phyloP scores from a whole-genome alignment of 1,140 invertebrate species.

The Drosophila sproati region DNA sequence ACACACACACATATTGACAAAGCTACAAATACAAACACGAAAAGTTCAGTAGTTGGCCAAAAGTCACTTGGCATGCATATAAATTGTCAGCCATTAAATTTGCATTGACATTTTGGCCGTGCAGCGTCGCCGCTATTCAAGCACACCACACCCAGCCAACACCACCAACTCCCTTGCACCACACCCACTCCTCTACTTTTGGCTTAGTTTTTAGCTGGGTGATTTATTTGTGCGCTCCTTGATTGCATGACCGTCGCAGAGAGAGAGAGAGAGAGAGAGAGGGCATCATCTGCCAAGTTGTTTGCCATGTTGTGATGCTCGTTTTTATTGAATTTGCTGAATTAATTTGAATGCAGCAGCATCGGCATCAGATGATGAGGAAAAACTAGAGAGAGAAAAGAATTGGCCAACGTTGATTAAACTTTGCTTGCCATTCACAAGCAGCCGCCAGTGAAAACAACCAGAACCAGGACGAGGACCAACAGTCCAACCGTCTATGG shows the following conservation, averaged over 20 bases:
- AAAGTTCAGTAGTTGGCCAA: conserved; percentile 81
- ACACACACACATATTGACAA: conserved; percentile 16
- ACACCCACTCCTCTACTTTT: conserved; percentile 6
- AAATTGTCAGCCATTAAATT: conserved; percentile 82
- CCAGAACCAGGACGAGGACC: too few relatives aligned
- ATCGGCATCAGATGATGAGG: conserved; percentile 30
- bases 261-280: conserved; percentile 40
- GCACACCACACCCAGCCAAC: conserved; percentile 14
- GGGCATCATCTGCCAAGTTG: conserved; percentile 43
- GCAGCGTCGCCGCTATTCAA: conserved; percentile 42
- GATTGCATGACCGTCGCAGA: conserved; percentile 65
- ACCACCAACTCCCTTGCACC: neutral
- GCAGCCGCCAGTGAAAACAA: neutral
- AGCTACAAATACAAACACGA: neutral
- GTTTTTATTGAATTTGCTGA: conserved; percentile 82
- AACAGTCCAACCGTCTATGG: too few relatives aligned
- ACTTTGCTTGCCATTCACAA: conserved; percentile 70
- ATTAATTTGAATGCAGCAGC: conserved; percentile 72
- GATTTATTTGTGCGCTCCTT: conserved; percentile 81
- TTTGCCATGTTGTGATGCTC: conserved; percentile 76
- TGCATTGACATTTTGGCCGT: conserved; percentile 81
- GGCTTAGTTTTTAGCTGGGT: conserved; percentile 73
- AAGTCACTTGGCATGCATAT: conserved; percentile 82
- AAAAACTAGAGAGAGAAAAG: conserved; percentile 35
- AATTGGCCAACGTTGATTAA: conserved; percentile 71